phyloP scores from a whole-genome alignment of 2,113 vertebrate genomes.

The Columbina picui region DNA sequence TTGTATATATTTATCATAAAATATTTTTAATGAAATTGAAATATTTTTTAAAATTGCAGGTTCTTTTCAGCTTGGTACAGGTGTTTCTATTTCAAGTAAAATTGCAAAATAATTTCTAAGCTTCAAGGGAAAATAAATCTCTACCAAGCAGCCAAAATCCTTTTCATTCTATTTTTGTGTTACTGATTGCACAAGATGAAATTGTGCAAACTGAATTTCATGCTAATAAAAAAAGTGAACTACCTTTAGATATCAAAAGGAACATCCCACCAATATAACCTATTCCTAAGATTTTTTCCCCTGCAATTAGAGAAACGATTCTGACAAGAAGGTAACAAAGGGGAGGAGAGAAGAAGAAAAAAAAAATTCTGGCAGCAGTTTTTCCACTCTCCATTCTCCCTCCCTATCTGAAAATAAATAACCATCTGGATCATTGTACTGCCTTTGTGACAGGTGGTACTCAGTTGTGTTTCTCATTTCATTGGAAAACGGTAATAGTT shows the following conservation, averaged over 20 bases:
- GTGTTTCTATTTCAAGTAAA: background rate
- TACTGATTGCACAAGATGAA: background rate
- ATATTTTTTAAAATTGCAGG: background rate
- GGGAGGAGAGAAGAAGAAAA: background rate
- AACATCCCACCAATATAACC: background rate
- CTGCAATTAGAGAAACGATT: background rate
- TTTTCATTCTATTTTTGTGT: background rate
- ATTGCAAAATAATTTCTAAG: background rate
- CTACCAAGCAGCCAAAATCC: background rate
- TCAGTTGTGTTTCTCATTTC: conserved; percentile 44
- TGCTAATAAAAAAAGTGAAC: background rate
- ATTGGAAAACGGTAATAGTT: conserved; percentile 13
- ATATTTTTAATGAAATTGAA: background rate
- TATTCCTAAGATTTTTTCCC: background rate
- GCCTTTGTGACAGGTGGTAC: conserved; percentile 61
- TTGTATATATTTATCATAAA: background rate
- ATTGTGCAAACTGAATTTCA: background rate
- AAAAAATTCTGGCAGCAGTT: conserved; percentile 21
- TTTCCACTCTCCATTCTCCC: conserved; percentile 40
- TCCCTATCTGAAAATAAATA: conserved; percentile 48
- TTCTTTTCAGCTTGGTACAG: background rate
- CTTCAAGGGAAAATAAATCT: background rate
- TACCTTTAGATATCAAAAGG: background rate
- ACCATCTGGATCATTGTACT: conserved; percentile 58
- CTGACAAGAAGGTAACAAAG: conserved; percentile 37